Conservation (phyloP, 1,140 invertebrate species). For the Triops longicaudatus region DNA sequence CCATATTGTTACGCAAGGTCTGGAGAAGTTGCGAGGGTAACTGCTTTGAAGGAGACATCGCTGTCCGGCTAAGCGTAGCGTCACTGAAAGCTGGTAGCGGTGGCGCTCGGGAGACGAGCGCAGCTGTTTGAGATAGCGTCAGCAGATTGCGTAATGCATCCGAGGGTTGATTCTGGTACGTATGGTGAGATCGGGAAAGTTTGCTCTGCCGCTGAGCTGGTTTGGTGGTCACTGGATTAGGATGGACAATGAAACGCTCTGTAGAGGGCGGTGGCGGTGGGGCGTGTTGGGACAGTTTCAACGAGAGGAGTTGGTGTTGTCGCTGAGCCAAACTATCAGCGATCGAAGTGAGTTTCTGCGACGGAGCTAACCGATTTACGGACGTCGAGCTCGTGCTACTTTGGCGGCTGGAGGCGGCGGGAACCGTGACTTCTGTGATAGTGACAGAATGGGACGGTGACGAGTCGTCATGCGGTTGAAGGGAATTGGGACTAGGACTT, state of each 20-base stretch:
- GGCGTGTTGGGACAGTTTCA: slow-evolving; percentile 3
- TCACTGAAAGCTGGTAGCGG: background rate
- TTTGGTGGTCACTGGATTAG: slow-evolving; percentile 17
- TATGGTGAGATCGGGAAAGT: background rate
- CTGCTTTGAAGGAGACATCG: background rate
- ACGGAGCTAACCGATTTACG: slow-evolving; percentile 1
- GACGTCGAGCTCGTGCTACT: background rate
- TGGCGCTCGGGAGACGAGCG: slow-evolving; percentile 16
- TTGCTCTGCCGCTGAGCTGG: background rate
- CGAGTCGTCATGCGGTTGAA: background rate
- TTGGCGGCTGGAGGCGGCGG: background rate
- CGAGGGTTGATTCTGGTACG: slow-evolving; percentile 11
- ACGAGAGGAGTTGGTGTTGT: slow-evolving; percentile 20
- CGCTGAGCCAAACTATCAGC: slow-evolving; percentile 26
- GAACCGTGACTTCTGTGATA: background rate
- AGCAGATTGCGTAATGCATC: slow-evolving; percentile 25
- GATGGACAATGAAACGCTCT: slow-evolving; percentile 17
- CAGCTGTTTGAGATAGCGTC: slow-evolving; percentile 22
- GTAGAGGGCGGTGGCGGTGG: background rate
- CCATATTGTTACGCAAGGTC: background rate
- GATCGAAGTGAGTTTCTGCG: slow-evolving; percentile 23
- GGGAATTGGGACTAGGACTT: background rate
- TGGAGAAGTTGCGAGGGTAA: background rate
- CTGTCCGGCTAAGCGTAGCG: background rate
- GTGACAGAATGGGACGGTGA: background rate